These are phyloP conservation scores for Sebastes ruberrimus DNA, from an alignment of 2,797 vertebrate species.

Conservation along the genomic window DNA sequence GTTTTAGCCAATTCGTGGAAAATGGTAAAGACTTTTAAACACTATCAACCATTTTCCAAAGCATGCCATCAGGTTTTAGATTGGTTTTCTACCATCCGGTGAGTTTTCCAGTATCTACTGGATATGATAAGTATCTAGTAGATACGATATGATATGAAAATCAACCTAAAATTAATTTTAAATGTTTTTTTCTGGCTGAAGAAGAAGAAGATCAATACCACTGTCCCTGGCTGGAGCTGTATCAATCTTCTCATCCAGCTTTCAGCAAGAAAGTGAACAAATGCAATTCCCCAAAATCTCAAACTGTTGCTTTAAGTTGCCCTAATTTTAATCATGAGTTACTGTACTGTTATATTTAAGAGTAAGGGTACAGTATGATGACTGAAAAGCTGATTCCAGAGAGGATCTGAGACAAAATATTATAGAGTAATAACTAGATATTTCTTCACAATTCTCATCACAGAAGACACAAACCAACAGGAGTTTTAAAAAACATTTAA, in stretches of 20 bases:
- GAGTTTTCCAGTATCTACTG: not conserved
- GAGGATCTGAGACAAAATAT: not conserved
- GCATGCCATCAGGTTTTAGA: not conserved
- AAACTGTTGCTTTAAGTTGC: not conserved
- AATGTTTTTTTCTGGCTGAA: not conserved
- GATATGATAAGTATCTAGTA: not conserved
- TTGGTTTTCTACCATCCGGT: not conserved
- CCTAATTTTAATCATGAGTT: not conserved
- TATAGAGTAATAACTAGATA: not conserved
- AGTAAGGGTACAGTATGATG: not conserved
- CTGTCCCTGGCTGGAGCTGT: not conserved
- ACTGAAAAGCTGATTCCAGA: not conserved
- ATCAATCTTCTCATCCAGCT: not conserved
- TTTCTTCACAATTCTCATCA: not conserved
- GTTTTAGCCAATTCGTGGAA: conserved; percentile 6
- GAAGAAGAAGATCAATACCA: not conserved
- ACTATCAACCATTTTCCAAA: not conserved
- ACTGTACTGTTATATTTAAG: not conserved
- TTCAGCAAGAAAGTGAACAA: not conserved
- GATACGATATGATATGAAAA: not conserved
- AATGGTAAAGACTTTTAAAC: not conserved
- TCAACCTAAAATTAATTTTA: not conserved
- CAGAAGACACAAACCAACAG: not conserved
- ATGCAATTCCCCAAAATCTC: not conserved
- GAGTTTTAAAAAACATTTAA: not conserved